Evolutionary conservation across 2,888 invertebrate species (phyloP).

Genomic region (Stratiomys singularior): DNA sequence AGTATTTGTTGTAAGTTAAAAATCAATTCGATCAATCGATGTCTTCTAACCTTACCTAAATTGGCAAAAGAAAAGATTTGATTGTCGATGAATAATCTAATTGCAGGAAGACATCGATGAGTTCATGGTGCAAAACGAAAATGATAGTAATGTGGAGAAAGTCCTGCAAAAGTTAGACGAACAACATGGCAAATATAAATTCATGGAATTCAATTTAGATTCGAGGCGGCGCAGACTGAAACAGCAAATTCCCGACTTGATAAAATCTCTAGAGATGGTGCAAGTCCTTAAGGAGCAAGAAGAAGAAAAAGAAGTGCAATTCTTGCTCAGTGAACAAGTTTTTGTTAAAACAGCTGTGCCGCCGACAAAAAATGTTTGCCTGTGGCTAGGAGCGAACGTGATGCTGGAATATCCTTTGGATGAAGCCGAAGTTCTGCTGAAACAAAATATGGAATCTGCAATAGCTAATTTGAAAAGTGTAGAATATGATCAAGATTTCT

Average conservation of each 20-base stretch:
- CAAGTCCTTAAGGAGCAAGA: conserved; percentile 85
- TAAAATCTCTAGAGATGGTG: conserved; percentile 91
- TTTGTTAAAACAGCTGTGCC: conserved; percentile 84
- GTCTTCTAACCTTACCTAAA: not conserved
- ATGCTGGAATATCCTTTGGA: conserved; percentile 96
- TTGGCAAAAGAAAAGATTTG: not conserved
- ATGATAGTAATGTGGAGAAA: conserved; percentile 83
- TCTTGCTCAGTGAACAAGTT: conserved; percentile 92
- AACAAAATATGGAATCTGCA: conserved; percentile 85
- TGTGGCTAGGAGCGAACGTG: conserved; percentile 91
- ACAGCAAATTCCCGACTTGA: conserved; percentile 93
- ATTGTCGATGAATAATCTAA: conserved; percentile 26
- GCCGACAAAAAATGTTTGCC: conserved; percentile 87
- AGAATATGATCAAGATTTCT: conserved; percentile 92
- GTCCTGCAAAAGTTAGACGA: conserved; percentile 90
- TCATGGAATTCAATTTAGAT: conserved; percentile 93
- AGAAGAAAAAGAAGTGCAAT: conserved; percentile 83
- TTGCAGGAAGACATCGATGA: conserved; percentile 92
- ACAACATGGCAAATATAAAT: conserved; percentile 95
- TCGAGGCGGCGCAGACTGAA: conserved; percentile 88
- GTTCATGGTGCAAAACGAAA: conserved; percentile 87
- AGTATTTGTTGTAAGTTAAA: conserved; percentile 80
- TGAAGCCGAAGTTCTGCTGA: conserved; percentile 86
- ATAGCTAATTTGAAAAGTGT: conserved; percentile 84
- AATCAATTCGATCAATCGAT: conserved; percentile 1